Evolutionary conservation across 92 coral and sea anemone genomes (phyloP), one percentile per base, ranked within the genome.

Genomic region (Phenganax subtilis): DNA sequence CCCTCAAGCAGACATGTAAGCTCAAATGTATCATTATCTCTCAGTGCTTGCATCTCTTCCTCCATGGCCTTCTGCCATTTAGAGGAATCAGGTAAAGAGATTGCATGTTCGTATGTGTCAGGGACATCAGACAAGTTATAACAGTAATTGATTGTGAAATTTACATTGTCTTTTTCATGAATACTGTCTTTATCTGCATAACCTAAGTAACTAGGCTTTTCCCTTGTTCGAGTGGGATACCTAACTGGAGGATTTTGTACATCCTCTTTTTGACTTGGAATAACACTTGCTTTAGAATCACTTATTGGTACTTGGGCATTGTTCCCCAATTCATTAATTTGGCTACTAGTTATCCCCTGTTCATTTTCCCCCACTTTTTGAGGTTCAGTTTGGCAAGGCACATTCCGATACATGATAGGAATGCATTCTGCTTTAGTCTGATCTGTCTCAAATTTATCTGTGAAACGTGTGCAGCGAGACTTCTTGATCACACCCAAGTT

Each of bases 41-140:
- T 85, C 51, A 87, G 84, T 64, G 87, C 76, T 54, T 84, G 15
- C 83, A 84, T 88, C 37, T 88, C 80, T 63, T 85, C 84, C 70
- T 83, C 80, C 86, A 81, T 88, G 70, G 88, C 84, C 76, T 31
- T 71, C 29, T 85, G 59, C 87, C 91, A 85, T 72, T 57, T 84
- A 54, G 55, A 37, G 44, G 79, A 87, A 62, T 75, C 87, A 74
- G 59, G 61, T 12, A 83, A 87, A 57, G 77, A 87, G 25, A 69
- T 88, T 3, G 88, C 88, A 30, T 88, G 84, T 54, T 81, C 77
- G 82, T 85, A 85, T 20, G 47, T 85, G 37, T 88, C 27, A 9
- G 84, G 86, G 51, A 57, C 80, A 71, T 86, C 81, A 15, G 75
- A 28, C n/a, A 75, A 16, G 57, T 60, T 53, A 80, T 80, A 80